Percentiles rank a stretch among this genome's conserved stretches.
phyloP scores from a whole-genome alignment of 2,888 invertebrate species.

The Schrankia costaestrigalis region DNA sequence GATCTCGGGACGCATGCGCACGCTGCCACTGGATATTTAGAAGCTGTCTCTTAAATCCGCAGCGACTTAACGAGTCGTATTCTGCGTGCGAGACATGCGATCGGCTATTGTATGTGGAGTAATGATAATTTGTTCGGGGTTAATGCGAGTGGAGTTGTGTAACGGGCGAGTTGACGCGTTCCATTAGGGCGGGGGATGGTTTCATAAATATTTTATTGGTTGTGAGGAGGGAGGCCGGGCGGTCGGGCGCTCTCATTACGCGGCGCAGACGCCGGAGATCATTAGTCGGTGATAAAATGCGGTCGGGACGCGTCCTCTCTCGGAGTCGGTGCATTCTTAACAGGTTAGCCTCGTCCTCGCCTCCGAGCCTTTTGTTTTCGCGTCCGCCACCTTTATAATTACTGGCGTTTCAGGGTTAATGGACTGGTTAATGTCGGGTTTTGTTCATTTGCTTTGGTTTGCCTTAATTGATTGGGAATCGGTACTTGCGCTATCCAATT shows the following conservation, averaged over 20 bases:
- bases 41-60: conserved; percentile 71
- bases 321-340: conserved; percentile 55
- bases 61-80: conserved; percentile 72
- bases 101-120: conserved; percentile 56
- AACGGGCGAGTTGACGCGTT: conserved; percentile 55
- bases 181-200: conserved; percentile 66
- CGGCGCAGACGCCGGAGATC: conserved; percentile 54
- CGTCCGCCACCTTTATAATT: conserved; percentile 48
- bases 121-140: conserved; percentile 34
- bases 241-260: conserved; percentile 66
- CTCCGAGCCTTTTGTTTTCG: conserved; percentile 52
- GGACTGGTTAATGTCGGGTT: conserved; percentile 37
- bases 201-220: conserved; percentile 78
- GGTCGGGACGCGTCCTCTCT: conserved; percentile 43
- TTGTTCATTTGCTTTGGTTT: conserved; percentile 32
- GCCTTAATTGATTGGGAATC: conserved; percentile 34
- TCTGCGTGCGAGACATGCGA: conserved; percentile 69
- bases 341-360: conserved; percentile 36
- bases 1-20: conserved; percentile 71
- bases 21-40: conserved; percentile 73
- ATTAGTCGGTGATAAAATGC: conserved; percentile 75
- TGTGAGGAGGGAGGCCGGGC: conserved; percentile 52
- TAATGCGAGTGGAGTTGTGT: conserved; percentile 50
- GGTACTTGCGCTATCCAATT: conserved; percentile 20
- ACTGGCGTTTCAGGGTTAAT: conserved; percentile 42